These are phyloP conservation scores for Phragmatobia fuliginosa DNA, from an alignment of 2,888 invertebrate species.

Conservation along the genomic window DNA sequence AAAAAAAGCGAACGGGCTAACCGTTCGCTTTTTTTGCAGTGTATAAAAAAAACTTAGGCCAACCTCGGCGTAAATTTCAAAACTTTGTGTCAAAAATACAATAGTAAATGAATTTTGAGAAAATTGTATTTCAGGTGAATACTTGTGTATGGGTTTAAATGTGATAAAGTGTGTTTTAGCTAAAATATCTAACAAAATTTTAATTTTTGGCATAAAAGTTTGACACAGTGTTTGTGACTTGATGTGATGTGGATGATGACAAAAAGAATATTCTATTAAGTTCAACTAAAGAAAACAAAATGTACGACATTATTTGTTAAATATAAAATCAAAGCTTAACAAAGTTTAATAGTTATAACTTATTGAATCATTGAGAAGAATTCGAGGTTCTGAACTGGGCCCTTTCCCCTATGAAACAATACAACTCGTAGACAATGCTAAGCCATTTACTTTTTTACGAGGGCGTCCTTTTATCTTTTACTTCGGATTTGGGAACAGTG, in stretches of 20 bases:
- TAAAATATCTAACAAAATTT: neutral
- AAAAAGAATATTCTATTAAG: too few relatives aligned
- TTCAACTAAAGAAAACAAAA: too few relatives aligned
- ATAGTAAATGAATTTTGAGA: constrained; percentile 29
- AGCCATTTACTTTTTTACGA: constrained; percentile 44
- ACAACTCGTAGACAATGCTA: constrained; percentile 32
- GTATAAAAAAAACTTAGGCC: constrained; percentile 20
- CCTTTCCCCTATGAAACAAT: constrained; percentile 24
- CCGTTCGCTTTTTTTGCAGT: constrained; percentile 12
- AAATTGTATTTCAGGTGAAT: constrained; percentile 19
- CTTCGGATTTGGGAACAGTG: constrained; percentile 30
- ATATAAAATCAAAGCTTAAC: neutral
- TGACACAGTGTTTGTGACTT: too few relatives aligned
- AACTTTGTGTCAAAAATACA: constrained; percentile 48
- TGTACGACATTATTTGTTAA: too few relatives aligned
- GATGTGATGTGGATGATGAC: too few relatives aligned
- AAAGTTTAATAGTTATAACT: neutral
- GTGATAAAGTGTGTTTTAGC: constrained; percentile 12
- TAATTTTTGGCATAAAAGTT: neutral
- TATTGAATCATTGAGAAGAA: neutral
- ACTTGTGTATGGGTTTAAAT: constrained; percentile 15
- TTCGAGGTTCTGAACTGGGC: constrained; percentile 9
- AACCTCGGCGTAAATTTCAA: constrained; percentile 30
- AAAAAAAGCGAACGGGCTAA: too few relatives aligned
- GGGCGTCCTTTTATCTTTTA: constrained; percentile 40